Percentiles rank a stretch among this genome's conserved stretches.
phyloP scores from a whole-genome alignment of 2,888 invertebrate species.

The Tetrapedia diversipes region DNA sequence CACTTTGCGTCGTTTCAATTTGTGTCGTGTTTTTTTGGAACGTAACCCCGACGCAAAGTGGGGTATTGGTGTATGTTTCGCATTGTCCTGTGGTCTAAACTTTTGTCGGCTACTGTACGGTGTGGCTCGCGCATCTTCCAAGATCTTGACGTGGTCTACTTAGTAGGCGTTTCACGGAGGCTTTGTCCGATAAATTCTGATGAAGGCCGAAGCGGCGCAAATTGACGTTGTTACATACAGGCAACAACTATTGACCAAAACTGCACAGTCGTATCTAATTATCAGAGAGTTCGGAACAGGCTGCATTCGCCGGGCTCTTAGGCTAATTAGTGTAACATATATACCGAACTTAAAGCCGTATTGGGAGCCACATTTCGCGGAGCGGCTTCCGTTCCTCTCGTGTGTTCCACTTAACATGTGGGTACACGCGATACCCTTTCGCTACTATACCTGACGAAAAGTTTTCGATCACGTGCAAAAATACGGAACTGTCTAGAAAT shows the following conservation, averaged over 20 bases:
- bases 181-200: constrained; percentile 40
- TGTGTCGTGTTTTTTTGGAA: too few relatives aligned
- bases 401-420: background rate
- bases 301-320: constrained; percentile 28
- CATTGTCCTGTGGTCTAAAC: too few relatives aligned
- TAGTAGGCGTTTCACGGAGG: constrained; percentile 32
- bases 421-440: constrained; percentile 9
- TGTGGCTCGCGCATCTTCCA: background rate
- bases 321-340: constrained; percentile 43
- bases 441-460: too few relatives aligned
- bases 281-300: constrained; percentile 32
- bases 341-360: constrained; percentile 17
- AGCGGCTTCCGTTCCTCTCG: constrained; percentile 9
- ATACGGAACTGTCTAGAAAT: too few relatives aligned
- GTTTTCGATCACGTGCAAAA: too few relatives aligned
- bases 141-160: constrained; percentile 23
- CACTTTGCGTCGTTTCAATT: too few relatives aligned
- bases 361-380: constrained; percentile 4
- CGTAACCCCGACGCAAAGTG: too few relatives aligned
- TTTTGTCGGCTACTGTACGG: too few relatives aligned
- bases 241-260: constrained; percentile 46
- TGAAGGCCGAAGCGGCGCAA: constrained; percentile 15
- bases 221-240: constrained; percentile 38
- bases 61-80: too few relatives aligned
- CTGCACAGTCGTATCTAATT: constrained; percentile 42